Percentiles rank a stretch among this genome's conserved stretches.
phyloP scores from a whole-genome alignment of 2,797 vertebrate genomes.

The Pogoniulus pusillus region DNA sequence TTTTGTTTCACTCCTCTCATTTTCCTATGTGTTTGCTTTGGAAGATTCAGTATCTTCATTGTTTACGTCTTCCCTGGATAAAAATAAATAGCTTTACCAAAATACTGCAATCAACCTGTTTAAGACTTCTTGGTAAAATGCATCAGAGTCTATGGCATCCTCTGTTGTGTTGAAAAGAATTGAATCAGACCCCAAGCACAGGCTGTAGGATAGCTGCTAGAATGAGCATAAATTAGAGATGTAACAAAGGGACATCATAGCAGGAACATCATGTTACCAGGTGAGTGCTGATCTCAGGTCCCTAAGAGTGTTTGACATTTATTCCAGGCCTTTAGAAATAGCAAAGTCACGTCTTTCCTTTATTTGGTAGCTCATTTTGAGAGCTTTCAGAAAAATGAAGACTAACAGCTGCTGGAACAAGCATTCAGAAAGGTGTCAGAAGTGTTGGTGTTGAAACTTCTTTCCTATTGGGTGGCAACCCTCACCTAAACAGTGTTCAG shows the following conservation, averaged over 20 bases:
- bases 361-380: not conserved
- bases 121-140: not conserved
- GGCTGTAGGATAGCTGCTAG: not conserved
- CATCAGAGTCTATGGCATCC: not conserved
- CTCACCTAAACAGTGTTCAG: not conserved
- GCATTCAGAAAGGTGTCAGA: not conserved
- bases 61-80: not conserved
- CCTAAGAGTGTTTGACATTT: not conserved
- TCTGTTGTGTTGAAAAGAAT: not conserved
- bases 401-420: not conserved
- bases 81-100: not conserved
- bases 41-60: not conserved
- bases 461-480: not conserved
- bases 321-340: not conserved
- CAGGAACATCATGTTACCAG: not conserved
- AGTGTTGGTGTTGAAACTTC: not conserved
- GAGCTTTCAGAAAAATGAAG: not conserved
- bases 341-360: not conserved
- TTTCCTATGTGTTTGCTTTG: not conserved
- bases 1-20: not conserved
- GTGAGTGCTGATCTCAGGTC: not conserved
- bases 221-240: not conserved
- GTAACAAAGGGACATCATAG: not conserved
- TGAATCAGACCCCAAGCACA: not conserved
- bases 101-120: not conserved